phyloP scores from a whole-genome alignment of 1,140 invertebrate species.

The Hypsibius dujardini region DNA sequence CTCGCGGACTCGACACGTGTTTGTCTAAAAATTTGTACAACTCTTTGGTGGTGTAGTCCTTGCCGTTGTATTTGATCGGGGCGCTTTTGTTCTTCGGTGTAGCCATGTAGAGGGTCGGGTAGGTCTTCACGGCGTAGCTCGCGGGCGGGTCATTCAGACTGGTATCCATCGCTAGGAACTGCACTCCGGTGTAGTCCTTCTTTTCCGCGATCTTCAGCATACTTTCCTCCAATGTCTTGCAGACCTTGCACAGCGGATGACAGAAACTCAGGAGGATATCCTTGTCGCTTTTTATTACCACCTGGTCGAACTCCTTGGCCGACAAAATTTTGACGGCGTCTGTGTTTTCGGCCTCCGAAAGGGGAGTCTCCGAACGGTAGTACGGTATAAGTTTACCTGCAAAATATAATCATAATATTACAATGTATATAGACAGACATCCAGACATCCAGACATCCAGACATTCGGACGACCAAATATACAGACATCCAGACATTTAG shows the following conservation, averaged over 20 bases:
- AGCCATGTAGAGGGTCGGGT: conserved; percentile 8
- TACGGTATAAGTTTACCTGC: not conserved
- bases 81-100: not conserved
- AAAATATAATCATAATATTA: not conserved
- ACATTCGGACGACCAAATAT: no score
- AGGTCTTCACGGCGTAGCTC: not conserved
- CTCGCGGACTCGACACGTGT: not conserved
- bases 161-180: conserved; percentile 15
- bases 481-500: no score
- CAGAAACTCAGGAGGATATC: conserved; percentile 9
- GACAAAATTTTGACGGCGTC: not conserved
- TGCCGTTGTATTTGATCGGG: not conserved
- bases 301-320: not conserved
- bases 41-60: conserved; percentile 6
- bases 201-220: conserved; percentile 5
- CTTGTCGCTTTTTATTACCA: not conserved
- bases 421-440: no score
- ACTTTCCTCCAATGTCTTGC: conserved; percentile 2
- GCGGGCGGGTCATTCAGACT: conserved; percentile 10
- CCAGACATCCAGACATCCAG: no score
- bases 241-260: conserved; percentile 12
- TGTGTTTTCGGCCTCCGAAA: not conserved
- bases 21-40: not conserved
- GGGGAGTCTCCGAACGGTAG: not conserved
- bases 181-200: not conserved